These are phyloP conservation scores for Delichon dasypus DNA, from an alignment of 2,797 vertebrate species.

Conservation along the genomic window DNA sequence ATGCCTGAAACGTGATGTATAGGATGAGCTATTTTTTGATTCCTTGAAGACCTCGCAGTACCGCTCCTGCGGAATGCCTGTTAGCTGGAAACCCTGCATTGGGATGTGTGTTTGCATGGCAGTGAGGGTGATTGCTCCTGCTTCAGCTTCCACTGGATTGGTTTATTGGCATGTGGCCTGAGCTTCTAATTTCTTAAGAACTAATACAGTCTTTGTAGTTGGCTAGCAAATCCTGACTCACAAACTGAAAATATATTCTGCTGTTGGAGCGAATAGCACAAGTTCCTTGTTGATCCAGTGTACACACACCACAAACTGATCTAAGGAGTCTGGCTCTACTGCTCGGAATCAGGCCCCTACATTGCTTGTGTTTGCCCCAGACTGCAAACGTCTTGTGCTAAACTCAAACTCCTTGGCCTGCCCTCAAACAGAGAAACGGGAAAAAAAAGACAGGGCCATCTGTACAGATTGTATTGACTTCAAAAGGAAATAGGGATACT, in stretches of 20 bases:
- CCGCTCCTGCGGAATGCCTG: accelerated
- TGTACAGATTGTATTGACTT: background rate
- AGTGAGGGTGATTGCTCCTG: background rate
- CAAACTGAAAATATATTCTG: background rate
- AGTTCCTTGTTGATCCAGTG: background rate
- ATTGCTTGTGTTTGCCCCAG: background rate
- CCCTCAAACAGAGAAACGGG: background rate
- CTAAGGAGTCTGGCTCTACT: background rate
- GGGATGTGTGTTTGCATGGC: background rate
- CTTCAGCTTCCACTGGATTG: slow-evolving; percentile 21
- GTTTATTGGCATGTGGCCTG: background rate
- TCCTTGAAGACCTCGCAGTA: background rate
- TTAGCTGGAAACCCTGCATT: background rate
- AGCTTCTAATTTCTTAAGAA: background rate
- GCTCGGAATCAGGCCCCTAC: background rate
- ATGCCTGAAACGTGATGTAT: background rate
- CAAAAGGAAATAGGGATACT: background rate
- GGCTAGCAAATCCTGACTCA: background rate
- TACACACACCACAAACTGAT: background rate
- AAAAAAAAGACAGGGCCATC: background rate
- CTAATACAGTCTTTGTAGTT: background rate
- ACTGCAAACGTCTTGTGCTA: background rate
- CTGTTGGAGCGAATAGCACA: background rate
- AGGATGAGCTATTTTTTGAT: background rate
- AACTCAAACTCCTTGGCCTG: background rate